phyloP scores from a whole-genome alignment of 2,113 vertebrate genomes.

The Anolis carolinensis region DNA sequence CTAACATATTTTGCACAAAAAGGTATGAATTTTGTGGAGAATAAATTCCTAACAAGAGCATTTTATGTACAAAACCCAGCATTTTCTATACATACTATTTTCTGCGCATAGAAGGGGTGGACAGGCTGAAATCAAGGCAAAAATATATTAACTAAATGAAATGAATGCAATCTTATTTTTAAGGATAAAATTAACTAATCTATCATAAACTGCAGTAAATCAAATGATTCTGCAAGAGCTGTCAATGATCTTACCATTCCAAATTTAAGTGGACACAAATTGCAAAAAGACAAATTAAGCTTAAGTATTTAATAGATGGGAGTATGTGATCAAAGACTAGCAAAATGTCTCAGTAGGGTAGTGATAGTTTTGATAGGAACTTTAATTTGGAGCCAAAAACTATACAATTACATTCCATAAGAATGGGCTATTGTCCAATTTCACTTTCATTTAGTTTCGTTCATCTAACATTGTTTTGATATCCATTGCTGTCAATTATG shows the following conservation, averaged over 20 bases:
- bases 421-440: conserved; percentile 23
- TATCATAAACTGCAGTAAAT: background rate
- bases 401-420: background rate
- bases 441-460: conserved; percentile 42
- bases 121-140: no score
- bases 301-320: background rate
- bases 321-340: background rate
- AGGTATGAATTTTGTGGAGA: no score
- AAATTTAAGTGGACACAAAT: background rate
- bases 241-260: background rate
- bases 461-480: conserved; percentile 37
- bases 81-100: no score
- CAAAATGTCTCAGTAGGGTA: background rate
- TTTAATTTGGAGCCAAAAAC: background rate
- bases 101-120: no score
- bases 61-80: no score
- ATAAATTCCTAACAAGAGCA: no score
- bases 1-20: no score
- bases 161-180: background rate
- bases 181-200: background rate
- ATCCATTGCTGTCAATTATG: conserved; percentile 51
- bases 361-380: background rate
- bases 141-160: background rate
- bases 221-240: background rate
- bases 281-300: conserved; percentile 1